Evolutionary conservation across 2,113 vertebrate species (phyloP).

Genomic region (Leucopternis melanops): DNA sequence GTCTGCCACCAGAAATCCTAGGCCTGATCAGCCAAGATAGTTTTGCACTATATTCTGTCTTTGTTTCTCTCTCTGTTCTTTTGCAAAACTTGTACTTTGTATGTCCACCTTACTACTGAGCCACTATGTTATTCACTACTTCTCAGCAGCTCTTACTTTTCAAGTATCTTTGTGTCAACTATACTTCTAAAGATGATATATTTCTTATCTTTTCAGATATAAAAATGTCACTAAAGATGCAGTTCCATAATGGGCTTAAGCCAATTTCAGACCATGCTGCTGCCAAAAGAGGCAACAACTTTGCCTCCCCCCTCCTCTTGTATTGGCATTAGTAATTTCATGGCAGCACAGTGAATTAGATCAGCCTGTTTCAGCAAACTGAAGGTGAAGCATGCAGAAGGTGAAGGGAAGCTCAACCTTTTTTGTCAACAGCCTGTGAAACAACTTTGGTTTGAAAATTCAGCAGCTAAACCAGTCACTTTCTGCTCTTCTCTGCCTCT

Average conservation of each 20-base stretch:
- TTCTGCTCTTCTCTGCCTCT: not conserved
- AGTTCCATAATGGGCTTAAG: not conserved
- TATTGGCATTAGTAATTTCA: not conserved
- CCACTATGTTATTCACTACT: not conserved
- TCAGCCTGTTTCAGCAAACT: not conserved
- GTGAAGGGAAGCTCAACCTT: not conserved
- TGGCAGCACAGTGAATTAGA: not conserved
- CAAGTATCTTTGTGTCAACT: not conserved
- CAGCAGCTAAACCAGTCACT: not conserved
- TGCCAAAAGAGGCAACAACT: not conserved
- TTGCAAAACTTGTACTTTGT: not conserved
- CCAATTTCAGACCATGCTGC: not conserved
- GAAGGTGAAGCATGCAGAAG: not conserved
- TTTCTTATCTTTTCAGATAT: not conserved
- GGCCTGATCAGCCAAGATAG: not conserved
- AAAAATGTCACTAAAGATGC: not conserved
- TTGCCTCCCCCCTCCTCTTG: not conserved
- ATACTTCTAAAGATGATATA: not conserved
- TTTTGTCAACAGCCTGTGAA: not conserved
- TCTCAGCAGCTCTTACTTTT: not conserved
- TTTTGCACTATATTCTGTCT: not conserved
- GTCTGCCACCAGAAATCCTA: not conserved
- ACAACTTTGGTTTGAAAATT: not conserved
- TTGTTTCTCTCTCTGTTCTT: not conserved
- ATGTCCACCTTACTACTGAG: not conserved